Conservation (phyloP, 2,888 invertebrate species). For the Nomada fabriciana region DNA sequence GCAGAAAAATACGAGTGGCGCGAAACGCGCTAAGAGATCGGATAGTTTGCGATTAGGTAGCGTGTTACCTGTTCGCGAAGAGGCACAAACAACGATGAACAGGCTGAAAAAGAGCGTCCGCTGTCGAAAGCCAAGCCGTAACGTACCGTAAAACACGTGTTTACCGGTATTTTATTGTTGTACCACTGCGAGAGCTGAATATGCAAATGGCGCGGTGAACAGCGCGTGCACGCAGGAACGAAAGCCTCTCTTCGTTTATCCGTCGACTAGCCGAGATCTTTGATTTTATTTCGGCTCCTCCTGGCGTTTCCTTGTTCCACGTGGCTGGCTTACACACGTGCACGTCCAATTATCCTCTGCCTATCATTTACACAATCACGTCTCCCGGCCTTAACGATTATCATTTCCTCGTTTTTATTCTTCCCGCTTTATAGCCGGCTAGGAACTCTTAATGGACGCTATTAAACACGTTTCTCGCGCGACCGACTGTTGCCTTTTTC, state of each 20-base stretch:
- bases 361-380: slow-evolving; percentile 41
- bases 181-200: slow-evolving; percentile 61
- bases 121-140: slow-evolving; percentile 57
- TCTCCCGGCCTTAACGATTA: slow-evolving; percentile 48
- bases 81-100: slow-evolving; percentile 56
- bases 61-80: slow-evolving; percentile 55
- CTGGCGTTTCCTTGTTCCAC: slow-evolving; percentile 30
- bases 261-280: slow-evolving; percentile 40
- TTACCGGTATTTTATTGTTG: slow-evolving; percentile 77
- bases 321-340: slow-evolving; percentile 2
- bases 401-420: slow-evolving; percentile 17
- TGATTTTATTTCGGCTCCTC: slow-evolving; percentile 59
- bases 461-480: slow-evolving; percentile 37
- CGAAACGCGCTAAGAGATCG: not conserved
- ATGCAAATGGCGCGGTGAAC: slow-evolving; percentile 60
- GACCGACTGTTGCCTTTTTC: slow-evolving; percentile 28
- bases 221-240: not conserved
- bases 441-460: slow-evolving; percentile 23
- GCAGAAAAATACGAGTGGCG: not conserved
- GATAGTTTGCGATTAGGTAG: slow-evolving; percentile 68
- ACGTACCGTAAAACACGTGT: slow-evolving; percentile 73
- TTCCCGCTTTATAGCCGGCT: slow-evolving; percentile 17
- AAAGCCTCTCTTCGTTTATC: slow-evolving; percentile 34
- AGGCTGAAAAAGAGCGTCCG: slow-evolving; percentile 38
- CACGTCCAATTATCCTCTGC: slow-evolving; percentile 31